Conservation (phyloP, 1,140 invertebrate species). For the Batillaria attramentaria region DNA sequence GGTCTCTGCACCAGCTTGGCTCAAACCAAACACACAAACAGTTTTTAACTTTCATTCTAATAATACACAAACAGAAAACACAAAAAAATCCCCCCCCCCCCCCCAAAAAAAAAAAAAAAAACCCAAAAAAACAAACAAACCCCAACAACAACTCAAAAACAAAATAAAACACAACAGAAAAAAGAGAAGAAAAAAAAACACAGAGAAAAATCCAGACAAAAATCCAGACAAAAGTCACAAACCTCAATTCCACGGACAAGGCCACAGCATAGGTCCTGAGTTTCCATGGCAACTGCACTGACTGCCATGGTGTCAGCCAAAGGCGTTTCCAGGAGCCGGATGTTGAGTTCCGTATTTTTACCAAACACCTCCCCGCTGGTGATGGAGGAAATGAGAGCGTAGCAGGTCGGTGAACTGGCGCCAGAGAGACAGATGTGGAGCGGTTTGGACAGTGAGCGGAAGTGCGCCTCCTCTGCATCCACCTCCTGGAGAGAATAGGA, state of each 20-base stretch:
- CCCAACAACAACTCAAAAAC: too few species aligned
- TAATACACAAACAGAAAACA: too few species aligned
- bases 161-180: too few species aligned
- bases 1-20: too few species aligned
- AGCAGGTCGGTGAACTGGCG: conserved; percentile 57
- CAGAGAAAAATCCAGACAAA: too few species aligned
- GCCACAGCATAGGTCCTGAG: conserved; percentile 60
- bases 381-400: conserved; percentile 57
- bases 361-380: conserved; percentile 66
- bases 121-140: too few species aligned
- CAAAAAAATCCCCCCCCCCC: too few species aligned
- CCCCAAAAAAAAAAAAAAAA: too few species aligned
- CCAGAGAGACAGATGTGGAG: conserved; percentile 68
- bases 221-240: too few species aligned
- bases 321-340: conserved; percentile 55
- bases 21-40: too few species aligned
- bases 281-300: conserved; percentile 64
- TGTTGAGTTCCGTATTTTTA: conserved; percentile 54
- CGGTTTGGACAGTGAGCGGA: conserved; percentile 56
- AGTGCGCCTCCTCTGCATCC: conserved; percentile 58
- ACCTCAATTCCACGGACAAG: conserved; percentile 57
- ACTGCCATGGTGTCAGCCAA: conserved; percentile 46
- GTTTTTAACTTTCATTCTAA: too few species aligned
- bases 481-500: conserved; percentile 42
- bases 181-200: too few species aligned